Evolutionary conservation across 2,113 vertebrate genomes (phyloP).

Genomic region (Menidia beryllina): DNA sequence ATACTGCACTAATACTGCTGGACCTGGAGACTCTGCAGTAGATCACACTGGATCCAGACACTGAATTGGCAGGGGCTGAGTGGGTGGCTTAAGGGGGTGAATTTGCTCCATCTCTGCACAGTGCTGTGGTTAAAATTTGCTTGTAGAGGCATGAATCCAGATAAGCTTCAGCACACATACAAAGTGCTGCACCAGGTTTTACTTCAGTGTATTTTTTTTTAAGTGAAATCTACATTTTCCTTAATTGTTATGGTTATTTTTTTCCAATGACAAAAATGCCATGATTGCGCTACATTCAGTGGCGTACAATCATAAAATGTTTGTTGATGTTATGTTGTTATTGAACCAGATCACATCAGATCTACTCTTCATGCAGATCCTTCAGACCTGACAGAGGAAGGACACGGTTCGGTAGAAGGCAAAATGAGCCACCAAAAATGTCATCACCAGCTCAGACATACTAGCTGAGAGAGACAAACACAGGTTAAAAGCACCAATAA

Average conservation of each 20-base stretch:
- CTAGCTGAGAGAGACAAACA: no score
- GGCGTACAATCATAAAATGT: no score
- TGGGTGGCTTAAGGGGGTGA: constrained; percentile 37
- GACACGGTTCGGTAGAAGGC: no score
- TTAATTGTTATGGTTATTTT: not conserved
- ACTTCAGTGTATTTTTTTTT: not conserved
- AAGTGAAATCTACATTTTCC: not conserved
- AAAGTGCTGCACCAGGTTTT: not conserved
- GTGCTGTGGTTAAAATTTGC: constrained; percentile 3
- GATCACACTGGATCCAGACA: constrained; percentile 36
- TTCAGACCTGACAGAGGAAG: no score
- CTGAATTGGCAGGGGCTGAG: constrained; percentile 36
- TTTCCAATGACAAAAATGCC: no score
- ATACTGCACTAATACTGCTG: constrained; percentile 46
- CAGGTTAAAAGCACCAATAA: no score
- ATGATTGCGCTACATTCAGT: no score
- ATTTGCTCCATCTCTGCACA: constrained; percentile 19
- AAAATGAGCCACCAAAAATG: no score
- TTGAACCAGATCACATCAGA: no score
- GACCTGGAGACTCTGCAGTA: constrained; percentile 32
- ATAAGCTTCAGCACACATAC: constrained; percentile 6
- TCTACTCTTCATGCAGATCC: no score
- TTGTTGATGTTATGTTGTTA: no score
- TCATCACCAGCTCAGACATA: no score
- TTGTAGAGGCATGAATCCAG: constrained; percentile 1